These are phyloP conservation scores for Camptogramma bilineatum DNA, from an alignment of 2,888 invertebrate genomes.

Conservation along the genomic window DNA sequence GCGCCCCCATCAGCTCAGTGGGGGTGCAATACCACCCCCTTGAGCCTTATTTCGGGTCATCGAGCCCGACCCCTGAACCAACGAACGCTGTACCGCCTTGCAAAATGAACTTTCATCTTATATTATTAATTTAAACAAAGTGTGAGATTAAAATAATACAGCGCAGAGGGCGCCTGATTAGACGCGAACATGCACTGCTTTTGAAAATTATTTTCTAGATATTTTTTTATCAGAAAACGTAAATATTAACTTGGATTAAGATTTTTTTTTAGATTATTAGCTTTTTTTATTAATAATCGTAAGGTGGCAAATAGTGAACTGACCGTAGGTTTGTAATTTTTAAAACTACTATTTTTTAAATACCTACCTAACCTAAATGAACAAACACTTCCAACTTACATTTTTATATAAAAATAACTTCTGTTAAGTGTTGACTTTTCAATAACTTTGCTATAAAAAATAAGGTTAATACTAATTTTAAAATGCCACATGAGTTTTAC, in stretches of 20 bases:
- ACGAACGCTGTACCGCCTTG: constrained; percentile 76
- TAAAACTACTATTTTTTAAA: too few relatives aligned
- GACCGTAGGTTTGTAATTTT: too few relatives aligned
- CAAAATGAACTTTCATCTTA: constrained; percentile 78
- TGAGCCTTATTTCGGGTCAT: constrained; percentile 84
- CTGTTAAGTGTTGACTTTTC: too few relatives aligned
- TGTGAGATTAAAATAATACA: constrained; percentile 57
- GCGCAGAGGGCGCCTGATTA: constrained; percentile 44
- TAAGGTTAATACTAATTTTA: not conserved
- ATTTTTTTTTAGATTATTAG: too few relatives aligned
- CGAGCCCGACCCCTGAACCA: constrained; percentile 76
- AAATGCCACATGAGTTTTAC: not conserved
- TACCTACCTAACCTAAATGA: too few relatives aligned
- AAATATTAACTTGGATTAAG: too few relatives aligned
- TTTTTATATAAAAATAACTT: too few relatives aligned
- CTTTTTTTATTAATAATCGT: too few relatives aligned
- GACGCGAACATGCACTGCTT: constrained; percentile 38
- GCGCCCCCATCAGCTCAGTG: constrained; percentile 53
- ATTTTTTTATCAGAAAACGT: not conserved
- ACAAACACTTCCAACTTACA: too few relatives aligned
- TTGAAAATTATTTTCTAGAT: constrained; percentile 23
- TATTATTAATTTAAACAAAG: constrained; percentile 73
- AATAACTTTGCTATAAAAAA: not conserved
- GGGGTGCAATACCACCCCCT: constrained; percentile 72
- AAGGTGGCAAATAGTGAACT: too few relatives aligned